A percentile compares a stretch with the other conserved stretches of the same genome.
phyloP scores from a whole-genome alignment of 1,140 invertebrate genomes.

The Myzus persicae region DNA sequence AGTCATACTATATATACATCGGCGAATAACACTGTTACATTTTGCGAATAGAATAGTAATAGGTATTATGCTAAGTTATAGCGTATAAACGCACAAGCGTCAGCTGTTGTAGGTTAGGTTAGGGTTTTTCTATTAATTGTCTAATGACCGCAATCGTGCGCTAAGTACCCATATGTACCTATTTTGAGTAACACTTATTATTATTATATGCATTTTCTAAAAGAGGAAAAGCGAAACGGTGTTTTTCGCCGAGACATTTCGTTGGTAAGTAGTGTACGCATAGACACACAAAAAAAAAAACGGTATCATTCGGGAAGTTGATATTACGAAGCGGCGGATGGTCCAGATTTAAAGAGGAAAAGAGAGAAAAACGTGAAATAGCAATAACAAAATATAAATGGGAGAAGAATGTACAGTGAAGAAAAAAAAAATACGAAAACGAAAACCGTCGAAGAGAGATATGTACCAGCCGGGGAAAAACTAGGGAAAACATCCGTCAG shows the following conservation, averaged over 20 bases:
- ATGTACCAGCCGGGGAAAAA: not conserved
- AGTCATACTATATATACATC: not conserved
- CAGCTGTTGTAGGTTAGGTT: no score
- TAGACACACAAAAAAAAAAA: no score
- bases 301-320: not conserved
- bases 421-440: not conserved
- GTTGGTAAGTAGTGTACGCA: no score
- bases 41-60: not conserved
- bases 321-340: not conserved
- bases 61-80: no score
- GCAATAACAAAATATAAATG: constrained; percentile 3
- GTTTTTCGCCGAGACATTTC: no score
- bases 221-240: no score
- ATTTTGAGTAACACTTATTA: no score
- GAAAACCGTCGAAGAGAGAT: not conserved
- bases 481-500: constrained; percentile 13
- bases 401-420: not conserved
- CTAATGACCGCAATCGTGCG: no score
- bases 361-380: not conserved
- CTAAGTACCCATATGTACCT: no score
- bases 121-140: no score
- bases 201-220: no score
- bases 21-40: not conserved
- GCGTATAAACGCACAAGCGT: no score
- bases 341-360: not conserved